Evolutionary conservation across 2,888 invertebrate species (phyloP), one percentile per base, ranked within the genome.

Genomic region (Nemotelus nigrinus): DNA sequence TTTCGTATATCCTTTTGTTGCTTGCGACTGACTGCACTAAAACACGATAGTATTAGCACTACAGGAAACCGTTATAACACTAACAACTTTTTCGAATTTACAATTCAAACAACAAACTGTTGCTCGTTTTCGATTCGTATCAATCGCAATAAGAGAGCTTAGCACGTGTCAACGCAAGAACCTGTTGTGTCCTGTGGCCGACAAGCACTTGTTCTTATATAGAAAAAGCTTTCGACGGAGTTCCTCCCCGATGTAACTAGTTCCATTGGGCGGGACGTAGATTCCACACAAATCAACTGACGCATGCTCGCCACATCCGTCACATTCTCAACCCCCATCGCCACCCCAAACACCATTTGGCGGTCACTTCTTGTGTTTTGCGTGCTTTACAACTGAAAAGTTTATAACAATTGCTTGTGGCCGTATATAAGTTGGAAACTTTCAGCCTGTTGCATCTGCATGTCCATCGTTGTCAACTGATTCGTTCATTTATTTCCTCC

Each of bases 141-240:
- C 41, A 47, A 41, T 43, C 39, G 5, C 6, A 43, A 39, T 44
- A 1, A 25, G 70, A 78, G 77, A 80, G 79, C 64, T 79, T 74
- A 79, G 80, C 81, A 82, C 82, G 80, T 80, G 80, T 78, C 76
- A 80, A 81, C 76, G 44, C 79, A 76, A 74, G 78, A 78, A 81
- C 77, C 79, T 78, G 77, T 81, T 81, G 81, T 82, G 78, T 78
- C 76, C 76, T 77, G 50, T 48, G 76, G 50, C 53, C 39, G 58
- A 41, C 67, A 77, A 79, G 77, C 79, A 79, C 79, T 77, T 55
- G 78, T 80, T 81, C 81, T 81, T 81, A 81, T 82, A 82, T 79
- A 75, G 75, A 48, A 72, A 81, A 81, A 81, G 81, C 81, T 81
- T 78, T 50, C 50, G 63, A 43, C 4, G 43, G 60, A 43, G 63